Evolutionary conservation across 2,113 vertebrate genomes (phyloP).

Genomic region (Vulpes lagopus): DNA sequence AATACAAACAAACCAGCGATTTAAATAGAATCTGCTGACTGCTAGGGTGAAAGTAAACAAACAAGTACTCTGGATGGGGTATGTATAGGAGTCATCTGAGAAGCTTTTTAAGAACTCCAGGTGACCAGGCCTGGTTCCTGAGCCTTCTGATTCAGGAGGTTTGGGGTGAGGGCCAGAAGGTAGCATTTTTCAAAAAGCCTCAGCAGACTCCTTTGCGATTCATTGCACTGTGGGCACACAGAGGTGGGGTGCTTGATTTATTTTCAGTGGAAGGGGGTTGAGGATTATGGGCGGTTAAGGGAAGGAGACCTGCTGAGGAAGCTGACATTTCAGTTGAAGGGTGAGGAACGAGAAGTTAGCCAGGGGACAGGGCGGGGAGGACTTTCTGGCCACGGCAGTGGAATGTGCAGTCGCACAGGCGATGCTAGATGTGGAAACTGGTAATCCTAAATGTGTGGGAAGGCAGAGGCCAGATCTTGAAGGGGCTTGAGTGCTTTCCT

Average conservation of each 20-base stretch:
- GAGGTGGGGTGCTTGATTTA: background rate
- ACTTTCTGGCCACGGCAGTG: background rate
- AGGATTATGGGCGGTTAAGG: background rate
- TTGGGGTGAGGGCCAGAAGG: background rate
- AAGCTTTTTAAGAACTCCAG: background rate
- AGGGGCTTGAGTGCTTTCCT: background rate
- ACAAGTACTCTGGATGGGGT: background rate
- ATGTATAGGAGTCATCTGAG: background rate
- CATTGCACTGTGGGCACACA: background rate
- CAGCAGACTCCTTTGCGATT: background rate
- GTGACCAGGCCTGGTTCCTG: background rate
- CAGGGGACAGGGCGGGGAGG: background rate
- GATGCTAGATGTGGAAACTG: background rate
- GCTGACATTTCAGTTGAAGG: background rate
- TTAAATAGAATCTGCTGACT: background rate
- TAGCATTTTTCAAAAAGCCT: background rate
- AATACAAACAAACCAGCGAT: background rate
- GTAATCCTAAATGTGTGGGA: background rate
- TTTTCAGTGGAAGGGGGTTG: background rate
- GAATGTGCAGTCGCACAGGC: background rate
- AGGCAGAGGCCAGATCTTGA: background rate
- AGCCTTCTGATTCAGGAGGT: background rate
- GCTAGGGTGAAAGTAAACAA: background rate
- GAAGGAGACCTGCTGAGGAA: background rate
- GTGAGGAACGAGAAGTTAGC: constrained; percentile 13